Evolutionary conservation across 2,797 vertebrate species (phyloP).

Genomic region (Vireo griseus): DNA sequence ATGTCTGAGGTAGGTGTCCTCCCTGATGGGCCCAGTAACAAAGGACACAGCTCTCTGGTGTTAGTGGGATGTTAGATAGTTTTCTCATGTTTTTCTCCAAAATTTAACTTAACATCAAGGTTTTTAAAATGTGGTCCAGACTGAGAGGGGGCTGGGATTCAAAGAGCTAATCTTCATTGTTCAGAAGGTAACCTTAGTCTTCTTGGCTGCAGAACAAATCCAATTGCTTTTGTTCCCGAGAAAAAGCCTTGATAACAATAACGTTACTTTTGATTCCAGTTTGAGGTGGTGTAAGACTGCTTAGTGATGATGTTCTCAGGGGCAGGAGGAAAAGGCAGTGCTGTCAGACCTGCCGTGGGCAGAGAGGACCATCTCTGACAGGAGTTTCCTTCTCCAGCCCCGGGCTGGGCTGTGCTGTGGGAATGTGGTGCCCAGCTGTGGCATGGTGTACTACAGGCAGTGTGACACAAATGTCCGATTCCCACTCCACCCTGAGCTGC

Average conservation of each 20-base stretch:
- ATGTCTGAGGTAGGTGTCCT: background rate
- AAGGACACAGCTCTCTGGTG: background rate
- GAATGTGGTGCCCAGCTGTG: background rate
- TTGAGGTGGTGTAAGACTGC: accelerated
- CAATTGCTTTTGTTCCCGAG: background rate
- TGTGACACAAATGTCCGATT: background rate
- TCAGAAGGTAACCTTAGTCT: background rate
- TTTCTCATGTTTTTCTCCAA: background rate
- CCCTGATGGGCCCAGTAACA: background rate
- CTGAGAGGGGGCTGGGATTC: background rate
- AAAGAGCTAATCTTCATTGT: background rate
- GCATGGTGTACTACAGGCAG: too few relatives aligned
- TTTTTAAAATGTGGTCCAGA: background rate
- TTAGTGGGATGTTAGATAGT: background rate
- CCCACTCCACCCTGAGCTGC: background rate
- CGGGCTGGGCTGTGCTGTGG: accelerated
- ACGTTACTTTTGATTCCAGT: background rate
- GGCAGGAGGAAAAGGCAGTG: background rate
- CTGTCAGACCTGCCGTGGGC: background rate
- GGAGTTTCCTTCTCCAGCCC: background rate
- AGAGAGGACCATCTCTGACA: background rate
- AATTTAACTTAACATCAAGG: background rate
- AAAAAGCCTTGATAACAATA: background rate
- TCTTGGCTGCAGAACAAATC: background rate
- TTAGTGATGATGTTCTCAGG: background rate